phyloP scores from a whole-genome alignment of 53 echinoderm and acorn worm genomes.

The Glandiceps talaboti region DNA sequence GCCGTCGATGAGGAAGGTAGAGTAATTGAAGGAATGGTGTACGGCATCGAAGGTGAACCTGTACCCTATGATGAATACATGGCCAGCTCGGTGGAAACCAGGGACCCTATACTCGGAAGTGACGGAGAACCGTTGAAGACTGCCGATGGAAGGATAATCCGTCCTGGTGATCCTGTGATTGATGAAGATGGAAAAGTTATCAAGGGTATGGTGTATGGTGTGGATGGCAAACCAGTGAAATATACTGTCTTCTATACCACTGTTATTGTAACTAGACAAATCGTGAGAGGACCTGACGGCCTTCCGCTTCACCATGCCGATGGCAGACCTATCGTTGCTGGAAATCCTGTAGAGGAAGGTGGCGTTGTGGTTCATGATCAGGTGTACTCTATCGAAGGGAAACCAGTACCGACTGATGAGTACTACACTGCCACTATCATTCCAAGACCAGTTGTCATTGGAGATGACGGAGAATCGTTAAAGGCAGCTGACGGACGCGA shows the following conservation, averaged over 20 bases:
- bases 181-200: slow-evolving; percentile 54
- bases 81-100: not conserved
- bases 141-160: slow-evolving; percentile 35
- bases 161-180: slow-evolving; percentile 27
- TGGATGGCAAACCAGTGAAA: slow-evolving; percentile 32
- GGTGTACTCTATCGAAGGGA: slow-evolving; percentile 45
- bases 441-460: not conserved
- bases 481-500: slow-evolving; percentile 37
- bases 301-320: slow-evolving; percentile 34
- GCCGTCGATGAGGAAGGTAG: slow-evolving; percentile 48
- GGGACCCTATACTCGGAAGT: not conserved
- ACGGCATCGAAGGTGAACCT: slow-evolving; percentile 37
- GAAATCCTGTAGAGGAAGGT: slow-evolving; percentile 44
- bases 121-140: slow-evolving; percentile 22
- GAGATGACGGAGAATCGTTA: slow-evolving; percentile 4
- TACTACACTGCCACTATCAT: not conserved
- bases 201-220: slow-evolving; percentile 53
- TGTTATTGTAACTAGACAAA: not conserved
- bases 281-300: slow-evolving; percentile 7
- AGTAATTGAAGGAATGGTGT: slow-evolving; percentile 46
- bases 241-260: not conserved
- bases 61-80: slow-evolving; percentile 9
- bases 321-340: slow-evolving; percentile 29
- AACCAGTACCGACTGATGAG: slow-evolving; percentile 17
- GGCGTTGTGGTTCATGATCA: slow-evolving; percentile 36